Conservation (phyloP, 2,113 vertebrate genomes). For the Canis aureus region DNA sequence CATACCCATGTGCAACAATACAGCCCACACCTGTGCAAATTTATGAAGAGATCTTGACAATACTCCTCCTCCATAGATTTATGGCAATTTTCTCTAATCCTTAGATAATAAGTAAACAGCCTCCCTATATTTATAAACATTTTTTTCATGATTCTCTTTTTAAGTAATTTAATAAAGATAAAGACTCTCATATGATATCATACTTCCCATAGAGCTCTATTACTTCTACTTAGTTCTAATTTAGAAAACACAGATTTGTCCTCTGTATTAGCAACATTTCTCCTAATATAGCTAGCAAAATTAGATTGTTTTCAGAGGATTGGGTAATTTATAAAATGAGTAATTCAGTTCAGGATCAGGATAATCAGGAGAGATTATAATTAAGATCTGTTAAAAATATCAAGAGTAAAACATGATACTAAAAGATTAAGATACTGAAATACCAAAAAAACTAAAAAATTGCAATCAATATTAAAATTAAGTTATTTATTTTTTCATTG, state of each 20-base stretch:
- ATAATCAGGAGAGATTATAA: not conserved
- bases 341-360: slow-evolving; percentile 33
- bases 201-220: not conserved
- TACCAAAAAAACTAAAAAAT: not conserved
- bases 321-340: not conserved
- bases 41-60: not conserved
- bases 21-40: not conserved
- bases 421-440: not conserved
- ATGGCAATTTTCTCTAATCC: not conserved
- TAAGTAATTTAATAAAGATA: slow-evolving; percentile 39
- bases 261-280: slow-evolving; percentile 5
- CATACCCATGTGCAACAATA: not conserved
- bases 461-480: not conserved
- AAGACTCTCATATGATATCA: not conserved
- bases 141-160: not conserved
- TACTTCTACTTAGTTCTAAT: slow-evolving; percentile 40
- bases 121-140: not conserved
- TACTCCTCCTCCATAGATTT: not conserved
- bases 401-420: slow-evolving; percentile 20
- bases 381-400: slow-evolving; percentile 51
- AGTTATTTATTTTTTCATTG: not conserved
- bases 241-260: slow-evolving; percentile 21
- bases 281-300: slow-evolving; percentile 50
- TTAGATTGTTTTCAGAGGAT: slow-evolving; percentile 36
- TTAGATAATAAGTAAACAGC: not conserved